phyloP scores from a whole-genome alignment of 2,113 vertebrate species.

The Spilogale gracilis region DNA sequence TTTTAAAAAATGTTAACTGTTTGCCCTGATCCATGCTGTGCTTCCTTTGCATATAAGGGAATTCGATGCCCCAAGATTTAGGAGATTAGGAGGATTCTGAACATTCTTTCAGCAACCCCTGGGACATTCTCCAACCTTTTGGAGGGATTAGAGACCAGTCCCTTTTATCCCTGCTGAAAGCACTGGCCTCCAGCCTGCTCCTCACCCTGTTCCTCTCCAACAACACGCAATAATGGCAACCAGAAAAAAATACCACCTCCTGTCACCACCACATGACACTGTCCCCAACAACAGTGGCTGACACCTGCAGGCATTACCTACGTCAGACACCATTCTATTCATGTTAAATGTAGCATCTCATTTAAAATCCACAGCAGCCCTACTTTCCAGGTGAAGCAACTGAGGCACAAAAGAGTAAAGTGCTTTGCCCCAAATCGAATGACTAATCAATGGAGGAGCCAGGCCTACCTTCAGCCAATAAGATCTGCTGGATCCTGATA shows the following conservation, averaged over 20 bases:
- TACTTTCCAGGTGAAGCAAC: not conserved
- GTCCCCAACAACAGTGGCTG: not conserved
- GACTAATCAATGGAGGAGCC: not conserved
- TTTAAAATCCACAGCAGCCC: not conserved
- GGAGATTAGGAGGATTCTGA: not conserved
- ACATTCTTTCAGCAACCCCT: not conserved
- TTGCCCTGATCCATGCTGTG: not conserved
- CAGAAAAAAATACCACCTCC: not conserved
- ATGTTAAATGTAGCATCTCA: not conserved
- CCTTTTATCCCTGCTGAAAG: not conserved
- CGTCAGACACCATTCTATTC: not conserved
- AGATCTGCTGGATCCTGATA: not conserved
- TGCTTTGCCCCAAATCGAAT: not conserved
- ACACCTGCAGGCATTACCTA: not conserved
- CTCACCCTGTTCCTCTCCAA: not conserved
- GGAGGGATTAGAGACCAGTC: not conserved
- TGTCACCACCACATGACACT: not conserved
- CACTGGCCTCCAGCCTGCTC: not conserved
- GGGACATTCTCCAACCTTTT: not conserved
- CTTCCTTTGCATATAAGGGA: not conserved
- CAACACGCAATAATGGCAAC: not conserved
- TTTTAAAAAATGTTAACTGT: not conserved
- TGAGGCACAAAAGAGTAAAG: not conserved
- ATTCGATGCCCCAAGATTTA: not conserved
- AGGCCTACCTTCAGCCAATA: not conserved